A percentile compares a stretch with the other conserved stretches of the same genome.
Evolutionary conservation across 2,113 vertebrate species (phyloP).

Genomic region (Pica pica): DNA sequence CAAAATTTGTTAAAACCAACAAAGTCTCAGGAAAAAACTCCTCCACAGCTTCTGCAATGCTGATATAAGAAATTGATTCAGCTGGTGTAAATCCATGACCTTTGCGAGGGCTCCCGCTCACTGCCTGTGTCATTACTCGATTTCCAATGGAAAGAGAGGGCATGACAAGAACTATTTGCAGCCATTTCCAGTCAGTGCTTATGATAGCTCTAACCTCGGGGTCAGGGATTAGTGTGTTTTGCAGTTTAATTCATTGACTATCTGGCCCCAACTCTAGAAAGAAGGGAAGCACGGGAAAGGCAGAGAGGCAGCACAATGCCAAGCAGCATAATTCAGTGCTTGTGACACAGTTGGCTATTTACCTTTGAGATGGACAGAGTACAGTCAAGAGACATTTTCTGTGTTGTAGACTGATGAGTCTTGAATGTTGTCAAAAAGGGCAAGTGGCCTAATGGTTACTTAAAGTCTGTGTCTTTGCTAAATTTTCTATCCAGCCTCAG

Average conservation of each 20-base stretch:
- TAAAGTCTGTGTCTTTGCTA: neutral
- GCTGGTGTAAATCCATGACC: neutral
- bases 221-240: neutral
- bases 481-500: neutral
- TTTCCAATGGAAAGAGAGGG: constrained; percentile 45
- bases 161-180: constrained; percentile 1
- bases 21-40: neutral
- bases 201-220: neutral
- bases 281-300: neutral
- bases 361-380: neutral
- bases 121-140: constrained; percentile 18
- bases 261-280: neutral
- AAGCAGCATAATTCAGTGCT: neutral
- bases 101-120: neutral
- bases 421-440: neutral
- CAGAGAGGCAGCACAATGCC: neutral
- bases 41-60: neutral
- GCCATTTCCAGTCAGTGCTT: constrained; percentile 18
- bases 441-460: neutral
- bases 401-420: neutral
- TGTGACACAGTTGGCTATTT: neutral
- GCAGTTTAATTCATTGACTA: constrained; percentile 9
- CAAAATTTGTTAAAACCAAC: neutral
- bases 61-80: neutral
- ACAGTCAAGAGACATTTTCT: neutral